Percentiles rank a stretch among this genome's conserved stretches.
These are phyloP conservation scores for Rhopalosiphum nymphaeae DNA, from an alignment of 2,888 invertebrate species.

Conservation along the genomic window DNA sequence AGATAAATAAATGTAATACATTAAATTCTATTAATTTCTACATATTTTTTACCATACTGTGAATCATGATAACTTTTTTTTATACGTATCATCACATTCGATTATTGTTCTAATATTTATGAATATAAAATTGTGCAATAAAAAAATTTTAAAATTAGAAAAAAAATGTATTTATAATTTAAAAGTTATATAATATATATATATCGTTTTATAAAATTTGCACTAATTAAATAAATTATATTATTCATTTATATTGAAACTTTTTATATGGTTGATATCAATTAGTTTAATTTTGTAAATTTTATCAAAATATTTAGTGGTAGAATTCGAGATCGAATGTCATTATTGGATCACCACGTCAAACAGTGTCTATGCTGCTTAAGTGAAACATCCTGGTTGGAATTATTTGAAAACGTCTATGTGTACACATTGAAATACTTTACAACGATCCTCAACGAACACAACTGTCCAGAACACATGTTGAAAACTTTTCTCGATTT, in stretches of 20 bases:
- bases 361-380: neutral
- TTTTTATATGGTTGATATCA: neutral
- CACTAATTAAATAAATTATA: neutral
- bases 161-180: neutral
- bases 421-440: neutral
- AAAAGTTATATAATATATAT: no score
- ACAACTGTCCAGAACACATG: neutral
- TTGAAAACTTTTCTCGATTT: neutral
- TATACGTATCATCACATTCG: neutral
- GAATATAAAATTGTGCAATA: neutral
- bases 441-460: neutral
- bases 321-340: neutral
- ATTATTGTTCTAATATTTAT: neutral
- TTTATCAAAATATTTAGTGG: neutral
- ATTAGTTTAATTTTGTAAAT: neutral
- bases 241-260: neutral
- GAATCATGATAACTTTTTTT: neutral
- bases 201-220: neutral
- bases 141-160: neutral
- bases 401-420: neutral
- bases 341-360: conserved; percentile 16
- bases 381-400: neutral
- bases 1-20: neutral
- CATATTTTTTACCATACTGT: neutral
- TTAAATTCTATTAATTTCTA: neutral